phyloP scores from a whole-genome alignment of 1,140 invertebrate genomes.

The Drosophila setifemur region DNA sequence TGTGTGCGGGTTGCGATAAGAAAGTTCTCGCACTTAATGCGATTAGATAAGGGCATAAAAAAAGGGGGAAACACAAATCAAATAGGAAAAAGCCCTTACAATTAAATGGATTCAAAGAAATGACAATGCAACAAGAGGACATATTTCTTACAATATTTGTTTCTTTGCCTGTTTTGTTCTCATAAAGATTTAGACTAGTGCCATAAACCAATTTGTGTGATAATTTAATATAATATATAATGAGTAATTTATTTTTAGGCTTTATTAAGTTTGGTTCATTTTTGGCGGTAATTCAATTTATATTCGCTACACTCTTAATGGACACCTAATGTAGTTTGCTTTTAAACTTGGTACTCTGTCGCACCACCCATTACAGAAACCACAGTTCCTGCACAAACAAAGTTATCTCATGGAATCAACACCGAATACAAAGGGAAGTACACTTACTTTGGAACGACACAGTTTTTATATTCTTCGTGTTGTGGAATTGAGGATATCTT shows the following conservation, averaged over 20 bases:
- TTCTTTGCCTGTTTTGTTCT: no score
- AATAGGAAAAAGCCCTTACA: conserved; percentile 24
- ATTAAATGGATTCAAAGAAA: no score
- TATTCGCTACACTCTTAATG: no score
- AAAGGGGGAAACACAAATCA: conserved; percentile 35
- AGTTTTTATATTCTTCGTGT: no score
- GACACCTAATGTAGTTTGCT: conserved; percentile 57
- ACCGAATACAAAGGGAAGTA: no score
- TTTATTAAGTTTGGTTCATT: conserved; percentile 20
- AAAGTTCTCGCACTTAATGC: conserved; percentile 39
- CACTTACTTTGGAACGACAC: no score
- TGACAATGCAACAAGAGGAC: no score
- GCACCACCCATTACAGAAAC: conserved; percentile 39
- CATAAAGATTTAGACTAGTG: no score
- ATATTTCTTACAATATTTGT: no score
- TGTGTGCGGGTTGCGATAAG: conserved; percentile 62
- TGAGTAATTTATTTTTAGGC: neutral
- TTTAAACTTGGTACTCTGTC: no score
- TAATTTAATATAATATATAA: conserved; percentile 63
- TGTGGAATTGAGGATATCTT: no score
- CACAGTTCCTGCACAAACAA: conserved; percentile 18
- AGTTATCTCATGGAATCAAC: conserved; percentile 19
- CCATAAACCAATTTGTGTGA: no score
- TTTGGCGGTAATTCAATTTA: conserved; percentile 68
- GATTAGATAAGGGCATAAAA: conserved; percentile 60